Base-by-base conservation (phyloP, 2,797 vertebrate genomes). In the Leptodactylus fallax region DNA sequence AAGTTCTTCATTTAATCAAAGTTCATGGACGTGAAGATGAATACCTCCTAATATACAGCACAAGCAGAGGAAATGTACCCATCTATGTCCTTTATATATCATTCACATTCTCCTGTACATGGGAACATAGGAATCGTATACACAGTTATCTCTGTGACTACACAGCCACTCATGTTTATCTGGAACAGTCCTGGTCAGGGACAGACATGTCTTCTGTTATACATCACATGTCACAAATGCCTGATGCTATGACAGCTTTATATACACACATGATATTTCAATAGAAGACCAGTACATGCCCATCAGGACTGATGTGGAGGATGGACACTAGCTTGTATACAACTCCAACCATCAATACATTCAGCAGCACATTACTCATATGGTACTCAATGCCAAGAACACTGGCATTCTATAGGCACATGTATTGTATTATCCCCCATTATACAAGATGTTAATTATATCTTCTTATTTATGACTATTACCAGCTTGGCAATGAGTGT, bases 141-240 rank as follows among this genome's bases (percentile, higher is more conserved):
- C 17, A 45, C 63, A 71, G 45, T 36, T 53, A 80, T 81, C 65
- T 74, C n/a, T 36, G 69, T 47, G 11, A 58, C 63, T 69, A 36
- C 23, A 74, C 13, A 49, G 25, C 17, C 27, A 71, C 76, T 87
- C 81, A 71, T 61, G 47, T 67, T 11, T 84, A 60, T 83, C 80
- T 69, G 47, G 7, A 49, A 78, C 49, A 36, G 85, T 47, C 60
- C 25, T 47, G n/a, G 49, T 27, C 53, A 56, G 55, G 56, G 79
- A 87, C 23, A 87, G 53, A 45, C 25, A 69, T 77, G 79, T 82
- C 79, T 87, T 23, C 51, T 84, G 87, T 65, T 58, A 84, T 58
- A 27, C 81, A 72, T 88, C 80, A 88, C 16, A 63, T 77, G 82
- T 85, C 76, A 88, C 9, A 85, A 16, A 85, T 72, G 60, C 84